A percentile compares a stretch with the other conserved stretches of the same genome.
Conservation (phyloP, 53 echinoderm and acorn worm species). For the Echinometra lucunter region DNA sequence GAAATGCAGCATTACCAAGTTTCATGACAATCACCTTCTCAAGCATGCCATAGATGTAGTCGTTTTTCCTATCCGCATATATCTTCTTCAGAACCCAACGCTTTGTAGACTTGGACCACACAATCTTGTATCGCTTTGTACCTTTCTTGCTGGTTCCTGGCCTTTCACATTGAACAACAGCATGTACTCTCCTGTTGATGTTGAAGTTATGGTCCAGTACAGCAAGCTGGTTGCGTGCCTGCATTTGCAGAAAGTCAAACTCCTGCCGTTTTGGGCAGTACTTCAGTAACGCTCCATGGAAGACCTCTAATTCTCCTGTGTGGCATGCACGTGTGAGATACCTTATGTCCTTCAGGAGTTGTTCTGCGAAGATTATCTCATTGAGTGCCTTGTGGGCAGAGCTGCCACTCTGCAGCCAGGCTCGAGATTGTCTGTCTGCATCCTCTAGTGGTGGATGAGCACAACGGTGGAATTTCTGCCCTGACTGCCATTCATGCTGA, state of each 20-base stretch:
- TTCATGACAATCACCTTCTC: neutral
- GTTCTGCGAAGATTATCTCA: constrained; percentile 55
- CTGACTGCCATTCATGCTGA: neutral
- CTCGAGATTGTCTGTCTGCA: neutral
- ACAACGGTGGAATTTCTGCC: neutral
- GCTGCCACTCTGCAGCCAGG: constrained; percentile 61
- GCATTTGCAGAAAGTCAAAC: constrained; percentile 70
- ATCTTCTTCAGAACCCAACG: constrained; percentile 52
- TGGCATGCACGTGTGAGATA: constrained; percentile 74
- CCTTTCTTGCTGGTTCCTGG: neutral
- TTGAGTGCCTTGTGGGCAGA: constrained; percentile 62
- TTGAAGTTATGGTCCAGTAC: constrained; percentile 72
- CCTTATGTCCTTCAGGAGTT: constrained; percentile 61
- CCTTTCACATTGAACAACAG: neutral
- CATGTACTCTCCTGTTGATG: constrained; percentile 48
- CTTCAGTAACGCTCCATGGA: constrained; percentile 65
- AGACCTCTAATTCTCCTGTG: constrained; percentile 76
- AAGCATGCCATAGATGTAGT: constrained; percentile 55
- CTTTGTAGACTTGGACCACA: constrained; percentile 42
- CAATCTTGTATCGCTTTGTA: constrained; percentile 20
- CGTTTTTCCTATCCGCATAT: constrained; percentile 47
- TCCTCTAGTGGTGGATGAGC: neutral
- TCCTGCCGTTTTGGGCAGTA: constrained; percentile 72
- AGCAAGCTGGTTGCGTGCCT: constrained; percentile 64
- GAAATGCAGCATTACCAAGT: neutral